phyloP scores from a whole-genome alignment of 2,113 vertebrate species.

The Gymnobelideus leadbeateri region DNA sequence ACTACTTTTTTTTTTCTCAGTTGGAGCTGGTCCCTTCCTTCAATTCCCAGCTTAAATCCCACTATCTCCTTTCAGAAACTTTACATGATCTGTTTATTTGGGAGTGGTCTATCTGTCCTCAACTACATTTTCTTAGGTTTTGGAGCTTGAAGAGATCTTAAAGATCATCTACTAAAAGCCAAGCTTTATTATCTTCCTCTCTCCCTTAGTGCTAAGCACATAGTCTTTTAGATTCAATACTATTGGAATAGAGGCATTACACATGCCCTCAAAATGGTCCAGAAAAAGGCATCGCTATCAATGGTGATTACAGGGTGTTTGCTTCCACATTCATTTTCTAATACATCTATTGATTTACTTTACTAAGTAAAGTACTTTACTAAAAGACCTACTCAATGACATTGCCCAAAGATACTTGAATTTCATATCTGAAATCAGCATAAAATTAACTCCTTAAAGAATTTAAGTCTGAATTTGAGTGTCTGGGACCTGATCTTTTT shows the following conservation, averaged over 20 bases:
- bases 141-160: not conserved
- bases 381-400: not conserved
- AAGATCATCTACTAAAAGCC: not conserved
- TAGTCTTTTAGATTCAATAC: not conserved
- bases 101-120: not conserved
- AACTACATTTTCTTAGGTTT: not conserved
- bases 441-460: not conserved
- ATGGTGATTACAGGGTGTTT: not conserved
- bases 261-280: not conserved
- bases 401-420: not conserved
- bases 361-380: not conserved
- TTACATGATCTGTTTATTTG: not conserved
- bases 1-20: not conserved
- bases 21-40: not conserved
- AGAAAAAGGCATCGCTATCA: not conserved
- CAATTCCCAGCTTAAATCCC: not conserved
- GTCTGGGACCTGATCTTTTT: not conserved
- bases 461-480: not conserved
- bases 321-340: not conserved
- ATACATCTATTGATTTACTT: not conserved
- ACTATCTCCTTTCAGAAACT: not conserved
- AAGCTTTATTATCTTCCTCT: not conserved
- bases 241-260: not conserved
- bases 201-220: not conserved
- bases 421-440: not conserved